Conservation (phyloP, 2,797 vertebrate species). For the Ispidina picta region DNA sequence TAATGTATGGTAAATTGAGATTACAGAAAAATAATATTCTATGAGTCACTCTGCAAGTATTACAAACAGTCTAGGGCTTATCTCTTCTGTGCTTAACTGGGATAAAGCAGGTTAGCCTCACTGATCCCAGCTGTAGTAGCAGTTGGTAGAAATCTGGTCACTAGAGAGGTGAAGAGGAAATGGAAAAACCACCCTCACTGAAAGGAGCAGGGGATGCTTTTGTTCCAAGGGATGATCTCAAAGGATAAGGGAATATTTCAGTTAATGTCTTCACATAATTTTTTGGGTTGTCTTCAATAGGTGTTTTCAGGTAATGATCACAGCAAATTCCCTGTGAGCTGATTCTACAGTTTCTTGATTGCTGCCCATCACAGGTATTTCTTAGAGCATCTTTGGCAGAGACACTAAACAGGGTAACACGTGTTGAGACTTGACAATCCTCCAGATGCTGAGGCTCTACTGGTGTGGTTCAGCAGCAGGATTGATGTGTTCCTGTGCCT, state of each 20-base stretch:
- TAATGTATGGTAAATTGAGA: neutral
- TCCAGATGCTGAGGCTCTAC: neutral
- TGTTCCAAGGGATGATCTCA: neutral
- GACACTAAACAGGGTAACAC: neutral
- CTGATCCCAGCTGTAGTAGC: neutral
- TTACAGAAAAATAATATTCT: neutral
- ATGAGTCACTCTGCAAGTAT: neutral
- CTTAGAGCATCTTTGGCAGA: neutral
- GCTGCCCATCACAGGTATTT: neutral
- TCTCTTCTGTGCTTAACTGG: neutral
- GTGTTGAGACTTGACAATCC: neutral
- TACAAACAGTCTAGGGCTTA: neutral
- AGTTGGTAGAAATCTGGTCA: neutral
- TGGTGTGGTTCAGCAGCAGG: neutral
- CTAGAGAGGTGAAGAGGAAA: neutral
- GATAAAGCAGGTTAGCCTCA: neutral
- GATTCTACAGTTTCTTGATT: neutral
- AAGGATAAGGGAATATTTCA: neutral
- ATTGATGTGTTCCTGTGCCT: neutral
- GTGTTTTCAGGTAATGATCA: neutral
- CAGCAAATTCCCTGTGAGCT: neutral
- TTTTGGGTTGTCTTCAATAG: neutral
- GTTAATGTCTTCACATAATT: neutral
- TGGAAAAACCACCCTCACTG: neutral
- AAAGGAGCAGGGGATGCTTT: neutral